Conservation (phyloP, 2,113 vertebrate species). For the Pleuronectes platessa region DNA sequence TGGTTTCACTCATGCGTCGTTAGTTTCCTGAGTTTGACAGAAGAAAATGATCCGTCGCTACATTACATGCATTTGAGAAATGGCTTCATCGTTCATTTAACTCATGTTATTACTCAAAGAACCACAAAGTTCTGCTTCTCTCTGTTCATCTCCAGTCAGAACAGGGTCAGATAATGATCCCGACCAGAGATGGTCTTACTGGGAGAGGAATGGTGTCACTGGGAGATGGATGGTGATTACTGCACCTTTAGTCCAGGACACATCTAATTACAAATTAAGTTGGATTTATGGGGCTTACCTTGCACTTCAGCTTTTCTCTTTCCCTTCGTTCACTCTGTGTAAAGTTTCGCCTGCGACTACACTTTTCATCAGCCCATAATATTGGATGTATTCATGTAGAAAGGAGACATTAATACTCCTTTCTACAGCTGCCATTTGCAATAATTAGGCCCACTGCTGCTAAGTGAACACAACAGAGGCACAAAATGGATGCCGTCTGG, state of each 20-base stretch:
- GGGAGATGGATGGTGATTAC: constrained; percentile 8
- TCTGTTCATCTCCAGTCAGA: not conserved
- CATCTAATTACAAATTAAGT: constrained; percentile 28
- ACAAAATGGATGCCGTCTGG: constrained; percentile 68
- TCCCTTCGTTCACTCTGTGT: constrained; percentile 12
- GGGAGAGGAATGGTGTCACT: not conserved
- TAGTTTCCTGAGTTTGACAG: too few relatives aligned
- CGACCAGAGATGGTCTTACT: not conserved
- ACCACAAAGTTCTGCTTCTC: not conserved
- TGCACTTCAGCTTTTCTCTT: not conserved
- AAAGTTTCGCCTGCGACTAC: constrained; percentile 21
- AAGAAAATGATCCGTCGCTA: too few relatives aligned
- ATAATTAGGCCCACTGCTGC: constrained; percentile 67
- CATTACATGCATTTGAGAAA: not conserved
- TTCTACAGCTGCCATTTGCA: constrained; percentile 68
- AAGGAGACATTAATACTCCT: constrained; percentile 69
- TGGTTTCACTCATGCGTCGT: too few relatives aligned
- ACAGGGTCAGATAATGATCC: not conserved
- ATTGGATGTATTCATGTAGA: constrained; percentile 64
- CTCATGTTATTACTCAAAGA: not conserved
- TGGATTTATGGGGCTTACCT: constrained; percentile 31
- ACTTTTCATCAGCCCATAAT: constrained; percentile 53
- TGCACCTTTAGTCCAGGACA: not conserved
- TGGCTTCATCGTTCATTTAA: not conserved
- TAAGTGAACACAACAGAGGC: constrained; percentile 55